phyloP scores from a whole-genome alignment of 2,888 invertebrate species.

The Copidosoma aretas region DNA sequence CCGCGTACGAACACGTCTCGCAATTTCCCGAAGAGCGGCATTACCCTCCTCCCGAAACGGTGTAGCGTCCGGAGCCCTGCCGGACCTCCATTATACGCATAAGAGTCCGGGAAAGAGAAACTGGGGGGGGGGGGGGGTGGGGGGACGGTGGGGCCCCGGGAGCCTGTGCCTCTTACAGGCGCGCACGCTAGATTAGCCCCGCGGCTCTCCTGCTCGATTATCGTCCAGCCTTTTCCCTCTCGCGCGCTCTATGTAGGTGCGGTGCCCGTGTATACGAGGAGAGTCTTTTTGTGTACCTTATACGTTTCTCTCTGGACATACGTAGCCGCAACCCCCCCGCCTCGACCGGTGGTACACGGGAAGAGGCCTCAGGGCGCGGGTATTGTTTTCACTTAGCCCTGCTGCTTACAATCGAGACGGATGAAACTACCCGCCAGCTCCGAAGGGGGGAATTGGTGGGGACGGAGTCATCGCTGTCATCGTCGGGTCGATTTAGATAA shows the following conservation, averaged over 20 bases:
- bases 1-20: not conserved
- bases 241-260: not conserved
- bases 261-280: too few species aligned
- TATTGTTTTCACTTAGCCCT: slow-evolving; percentile 40
- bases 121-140: too few species aligned
- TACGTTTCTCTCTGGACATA: too few species aligned
- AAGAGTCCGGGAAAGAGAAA: slow-evolving; percentile 10
- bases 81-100: slow-evolving; percentile 24
- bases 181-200: slow-evolving; percentile 3
- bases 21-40: slow-evolving; percentile 34
- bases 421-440: slow-evolving; percentile 33
- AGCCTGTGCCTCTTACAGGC: too few species aligned
- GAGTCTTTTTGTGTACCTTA: too few species aligned
- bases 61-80: not conserved
- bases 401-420: slow-evolving; percentile 31
- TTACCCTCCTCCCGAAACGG: slow-evolving; percentile 21
- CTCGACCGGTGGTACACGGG: not conserved
- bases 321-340: not conserved
- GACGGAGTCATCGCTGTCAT: not conserved
- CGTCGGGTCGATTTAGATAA: slow-evolving; percentile 38
- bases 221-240: slow-evolving; percentile 2
- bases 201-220: slow-evolving; percentile 23
- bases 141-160: too few species aligned
- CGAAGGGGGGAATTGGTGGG: slow-evolving; percentile 23
- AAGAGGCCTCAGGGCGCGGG: not conserved